Evolutionary conservation across 2,113 vertebrate species (phyloP), one percentile per base, ranked within the genome.

Genomic region (Sakesphorus luctuosus): DNA sequence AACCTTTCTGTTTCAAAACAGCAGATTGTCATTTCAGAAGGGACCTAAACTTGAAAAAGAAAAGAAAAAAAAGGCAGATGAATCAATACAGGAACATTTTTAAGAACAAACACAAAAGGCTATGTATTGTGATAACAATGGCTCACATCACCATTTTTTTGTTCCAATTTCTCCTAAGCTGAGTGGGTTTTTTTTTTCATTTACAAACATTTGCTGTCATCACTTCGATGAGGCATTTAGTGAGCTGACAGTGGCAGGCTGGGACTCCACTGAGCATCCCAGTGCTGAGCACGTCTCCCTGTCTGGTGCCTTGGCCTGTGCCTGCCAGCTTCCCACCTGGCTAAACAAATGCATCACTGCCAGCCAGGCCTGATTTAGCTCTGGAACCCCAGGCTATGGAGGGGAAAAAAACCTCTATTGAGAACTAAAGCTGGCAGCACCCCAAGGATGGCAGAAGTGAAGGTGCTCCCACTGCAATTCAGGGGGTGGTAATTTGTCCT

Each of bases 401-500:
- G 33, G 23, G 7, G 1, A 8, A 46, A 62, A 71, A 79, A 13
- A 0, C 12, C 28, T 11, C 12, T 77, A 1, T 61, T 24, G 31
- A 74, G 46, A 35, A 16, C 31, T 56, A 31, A 91, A 69, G 19
- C 38, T 33, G 10, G 7, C n/a, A 47, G 33, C 18, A 47, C 72
- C 53, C 35, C 31, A 33, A 20, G 33, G 53, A 50, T 44, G 36
- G 44, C 24, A 4, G 49, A 49, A 90, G 29, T 56, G 16, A 85
- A 73, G 63, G 68, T 2, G 4, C 9, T 87, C 11, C 13, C 0
- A 0, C 25, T 76, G 67, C 29, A 62, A 0, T 75, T 46, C 82
- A 20, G 43, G 14, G 11, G 4, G 23, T 43, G 33, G 11, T 50
- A 29, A 46, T 66, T 66, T 56, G 35, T 69, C 67, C 33, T 46